phyloP scores from a whole-genome alignment of 2,113 vertebrate species.

The Sylvilagus bachmani region DNA sequence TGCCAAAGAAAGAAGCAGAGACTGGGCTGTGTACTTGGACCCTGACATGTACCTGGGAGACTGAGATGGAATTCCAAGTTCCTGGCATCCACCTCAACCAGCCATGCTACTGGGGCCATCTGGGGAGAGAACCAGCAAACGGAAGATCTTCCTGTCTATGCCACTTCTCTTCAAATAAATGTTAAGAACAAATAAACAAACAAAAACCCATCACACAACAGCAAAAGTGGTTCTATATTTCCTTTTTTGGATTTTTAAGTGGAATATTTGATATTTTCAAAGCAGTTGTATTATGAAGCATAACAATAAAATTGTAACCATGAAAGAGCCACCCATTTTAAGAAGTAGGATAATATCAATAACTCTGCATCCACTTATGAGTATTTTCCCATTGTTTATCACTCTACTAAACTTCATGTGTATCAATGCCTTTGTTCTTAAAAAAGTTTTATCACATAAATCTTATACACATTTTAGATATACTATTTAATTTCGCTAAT shows the following conservation, averaged over 20 bases:
- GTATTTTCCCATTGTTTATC: not conserved
- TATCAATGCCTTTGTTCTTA: not conserved
- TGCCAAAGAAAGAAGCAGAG: too few species aligned
- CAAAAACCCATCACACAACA: not conserved
- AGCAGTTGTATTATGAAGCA: not conserved
- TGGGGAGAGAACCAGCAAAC: too few species aligned
- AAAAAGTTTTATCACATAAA: not conserved
- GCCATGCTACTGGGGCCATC: too few species aligned
- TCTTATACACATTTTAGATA: not conserved
- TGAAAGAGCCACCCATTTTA: not conserved
- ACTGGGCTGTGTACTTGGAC: too few species aligned
- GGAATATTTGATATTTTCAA: not conserved
- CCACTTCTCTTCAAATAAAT: too few species aligned
- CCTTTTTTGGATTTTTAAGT: not conserved
- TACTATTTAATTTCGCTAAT: not conserved
- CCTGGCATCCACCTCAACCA: too few species aligned
- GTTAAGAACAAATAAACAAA: too few species aligned
- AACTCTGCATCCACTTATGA: not conserved
- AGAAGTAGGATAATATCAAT: not conserved
- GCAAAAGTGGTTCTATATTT: not conserved
- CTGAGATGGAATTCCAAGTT: too few species aligned
- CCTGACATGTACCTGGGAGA: too few species aligned
- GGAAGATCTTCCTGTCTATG: too few species aligned
- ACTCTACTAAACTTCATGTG: constrained; percentile 16
- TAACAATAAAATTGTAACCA: not conserved